Evolutionary conservation across 37 sponge, comb jelly and placozoan genomes (phyloP).

Genomic region (Cliona cf. orientalis): DNA sequence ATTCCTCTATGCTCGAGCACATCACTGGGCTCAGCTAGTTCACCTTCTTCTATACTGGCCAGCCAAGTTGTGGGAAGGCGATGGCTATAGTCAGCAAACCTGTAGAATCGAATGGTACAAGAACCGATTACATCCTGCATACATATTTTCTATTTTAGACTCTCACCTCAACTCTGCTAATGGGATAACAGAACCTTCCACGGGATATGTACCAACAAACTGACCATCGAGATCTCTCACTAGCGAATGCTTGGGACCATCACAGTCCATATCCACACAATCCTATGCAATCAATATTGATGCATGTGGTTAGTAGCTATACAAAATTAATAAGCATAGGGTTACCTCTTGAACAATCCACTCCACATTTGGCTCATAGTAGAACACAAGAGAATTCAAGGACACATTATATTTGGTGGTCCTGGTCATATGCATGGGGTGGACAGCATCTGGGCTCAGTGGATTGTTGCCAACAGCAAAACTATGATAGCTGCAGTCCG

Average conservation of each 20-base stretch:
- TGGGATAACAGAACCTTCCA: conserved; percentile 68
- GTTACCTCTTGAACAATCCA: conserved; percentile 92
- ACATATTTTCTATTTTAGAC: background rate
- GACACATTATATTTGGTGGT: conserved; percentile 56
- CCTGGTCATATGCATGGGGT: conserved; percentile 60
- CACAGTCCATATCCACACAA: conserved; percentile 99
- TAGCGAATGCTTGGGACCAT: conserved; percentile 95
- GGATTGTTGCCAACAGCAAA: conserved; percentile 82
- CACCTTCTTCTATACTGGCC: conserved; percentile 8
- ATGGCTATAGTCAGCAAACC: conserved; percentile 41
- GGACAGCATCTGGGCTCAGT: conserved; percentile 85
- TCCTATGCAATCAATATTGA: conserved; percentile 49
- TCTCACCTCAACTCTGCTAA: conserved; percentile 76
- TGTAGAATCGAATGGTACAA: background rate
- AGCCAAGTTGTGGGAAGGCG: conserved; percentile 64
- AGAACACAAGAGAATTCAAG: conserved; percentile 34
- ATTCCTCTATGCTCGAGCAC: conserved; percentile 56
- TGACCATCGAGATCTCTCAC: conserved; percentile 87
- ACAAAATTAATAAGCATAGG: background rate
- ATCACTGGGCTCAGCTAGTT: conserved; percentile 1
- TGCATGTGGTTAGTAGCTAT: background rate
- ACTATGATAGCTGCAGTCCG: conserved; percentile 37
- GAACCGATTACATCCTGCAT: background rate
- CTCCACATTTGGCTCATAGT: conserved; percentile 75
- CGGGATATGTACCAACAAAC: conserved; percentile 52